A percentile compares a stretch with the other conserved stretches of the same genome.
phyloP scores from a whole-genome alignment of 2,888 invertebrate genomes.

The Tortricodes alternella region DNA sequence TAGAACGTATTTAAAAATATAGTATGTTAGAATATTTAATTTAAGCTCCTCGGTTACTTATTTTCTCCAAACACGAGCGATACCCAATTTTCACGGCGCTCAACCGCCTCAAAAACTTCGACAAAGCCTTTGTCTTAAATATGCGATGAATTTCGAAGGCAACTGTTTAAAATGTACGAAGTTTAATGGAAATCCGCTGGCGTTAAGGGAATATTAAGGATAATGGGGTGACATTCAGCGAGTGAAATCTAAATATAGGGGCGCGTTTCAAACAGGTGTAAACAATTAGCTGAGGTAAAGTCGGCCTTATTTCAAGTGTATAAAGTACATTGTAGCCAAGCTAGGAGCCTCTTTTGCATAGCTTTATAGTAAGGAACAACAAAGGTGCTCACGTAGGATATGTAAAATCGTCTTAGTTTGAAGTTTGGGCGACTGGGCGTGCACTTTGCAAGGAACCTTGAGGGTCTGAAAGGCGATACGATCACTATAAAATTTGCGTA shows the following conservation, averaged over 20 bases:
- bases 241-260: constrained; percentile 26
- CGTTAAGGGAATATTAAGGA: constrained; percentile 68
- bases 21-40: no score
- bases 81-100: constrained; percentile 39
- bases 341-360: not conserved
- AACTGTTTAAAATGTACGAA: constrained; percentile 75
- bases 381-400: not conserved
- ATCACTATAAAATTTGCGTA: no score
- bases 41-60: no score
- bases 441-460: constrained; percentile 10
- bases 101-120: constrained; percentile 65
- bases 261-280: constrained; percentile 11
- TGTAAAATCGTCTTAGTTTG: constrained; percentile 8
- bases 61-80: not conserved
- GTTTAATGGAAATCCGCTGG: constrained; percentile 69
- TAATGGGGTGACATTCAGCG: constrained; percentile 48
- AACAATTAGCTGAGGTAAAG: not conserved
- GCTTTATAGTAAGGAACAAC: constrained; percentile 10
- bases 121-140: constrained; percentile 73
- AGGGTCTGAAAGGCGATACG: not conserved
- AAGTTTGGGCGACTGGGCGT: constrained; percentile 2
- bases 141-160: constrained; percentile 73
- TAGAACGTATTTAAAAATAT: no score
- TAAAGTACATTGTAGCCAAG: not conserved
- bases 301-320: not conserved